A percentile compares a stretch with the other conserved stretches of the same genome.
Evolutionary conservation across 1,140 invertebrate genomes (phyloP).

Genomic region (Drosophila pseudoananassae): DNA sequence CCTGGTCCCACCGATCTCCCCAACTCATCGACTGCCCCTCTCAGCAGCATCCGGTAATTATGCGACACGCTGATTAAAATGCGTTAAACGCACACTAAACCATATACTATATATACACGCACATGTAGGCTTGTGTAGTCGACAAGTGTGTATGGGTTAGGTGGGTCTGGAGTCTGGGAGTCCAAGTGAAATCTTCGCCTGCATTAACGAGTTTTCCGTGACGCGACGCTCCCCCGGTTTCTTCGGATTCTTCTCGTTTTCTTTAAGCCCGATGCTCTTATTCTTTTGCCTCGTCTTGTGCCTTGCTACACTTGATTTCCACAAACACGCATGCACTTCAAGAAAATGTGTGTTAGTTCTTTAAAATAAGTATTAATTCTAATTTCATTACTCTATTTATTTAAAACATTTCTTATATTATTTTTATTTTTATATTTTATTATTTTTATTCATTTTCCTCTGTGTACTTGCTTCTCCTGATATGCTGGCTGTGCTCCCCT

Average conservation of each 20-base stretch:
- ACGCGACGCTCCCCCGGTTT: conserved; percentile 67
- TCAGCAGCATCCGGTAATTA: conserved; percentile 81
- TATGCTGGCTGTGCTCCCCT: conserved; percentile 58
- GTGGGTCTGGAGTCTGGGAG: conserved; percentile 56
- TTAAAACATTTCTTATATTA: too few relatives aligned
- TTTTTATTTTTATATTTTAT: neutral
- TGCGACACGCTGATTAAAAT: conserved; percentile 82
- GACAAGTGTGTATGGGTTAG: conserved; percentile 48
- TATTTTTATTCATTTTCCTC: neutral
- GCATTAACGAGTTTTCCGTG: conserved; percentile 80
- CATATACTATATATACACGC: conserved; percentile 2
- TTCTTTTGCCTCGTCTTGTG: conserved; percentile 63
- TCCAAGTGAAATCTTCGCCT: conserved; percentile 78
- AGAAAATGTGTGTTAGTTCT: neutral
- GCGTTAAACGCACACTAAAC: conserved; percentile 63
- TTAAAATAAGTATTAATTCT: too few relatives aligned
- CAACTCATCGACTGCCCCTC: conserved; percentile 21
- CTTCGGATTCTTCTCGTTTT: conserved; percentile 58
- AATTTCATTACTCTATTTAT: too few relatives aligned
- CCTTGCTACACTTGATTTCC: conserved; percentile 77
- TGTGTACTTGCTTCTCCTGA: conserved; percentile 48
- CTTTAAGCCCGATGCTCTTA: conserved; percentile 67
- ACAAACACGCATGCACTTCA: conserved; percentile 37
- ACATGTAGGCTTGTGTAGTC: neutral
- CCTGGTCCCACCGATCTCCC: conserved; percentile 3